These are phyloP conservation scores for Orgyia antiqua DNA, from an alignment of 2,888 invertebrate species.

Conservation along the genomic window DNA sequence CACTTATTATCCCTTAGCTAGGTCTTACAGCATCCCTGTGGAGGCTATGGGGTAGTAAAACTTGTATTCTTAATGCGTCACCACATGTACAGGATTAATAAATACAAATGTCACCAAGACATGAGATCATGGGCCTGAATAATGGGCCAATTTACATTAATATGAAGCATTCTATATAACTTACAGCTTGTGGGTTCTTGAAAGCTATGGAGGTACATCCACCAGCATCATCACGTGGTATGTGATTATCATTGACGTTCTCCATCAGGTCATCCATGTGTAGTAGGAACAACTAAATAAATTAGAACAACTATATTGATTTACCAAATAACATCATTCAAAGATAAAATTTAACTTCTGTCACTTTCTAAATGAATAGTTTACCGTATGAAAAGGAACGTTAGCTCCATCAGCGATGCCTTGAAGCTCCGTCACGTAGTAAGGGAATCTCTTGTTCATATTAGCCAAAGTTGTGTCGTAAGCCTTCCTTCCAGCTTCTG, in stretches of 20 bases:
- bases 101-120: no score
- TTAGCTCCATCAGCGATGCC: constrained; percentile 92
- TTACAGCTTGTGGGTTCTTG: constrained; percentile 82
- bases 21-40: no score
- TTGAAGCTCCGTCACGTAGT: constrained; percentile 89
- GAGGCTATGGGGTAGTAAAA: no score
- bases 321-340: no score
- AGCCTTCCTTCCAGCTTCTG: constrained; percentile 81
- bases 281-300: constrained; percentile 86
- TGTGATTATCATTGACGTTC: constrained; percentile 65
- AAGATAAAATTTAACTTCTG: not conserved
- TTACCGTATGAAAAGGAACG: constrained; percentile 87
- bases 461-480: constrained; percentile 86
- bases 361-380: no score
- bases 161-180: no score
- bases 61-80: no score
- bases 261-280: constrained; percentile 90
- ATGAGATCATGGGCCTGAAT: no score
- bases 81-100: no score
- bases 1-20: no score
- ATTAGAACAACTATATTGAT: not conserved
- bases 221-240: constrained; percentile 77
- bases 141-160: no score
- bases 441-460: constrained; percentile 85
- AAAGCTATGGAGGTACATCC: constrained; percentile 89